A percentile compares a stretch with the other conserved stretches of the same genome.
phyloP scores from a whole-genome alignment of 2,797 vertebrate species.

The Clamator glandarius region DNA sequence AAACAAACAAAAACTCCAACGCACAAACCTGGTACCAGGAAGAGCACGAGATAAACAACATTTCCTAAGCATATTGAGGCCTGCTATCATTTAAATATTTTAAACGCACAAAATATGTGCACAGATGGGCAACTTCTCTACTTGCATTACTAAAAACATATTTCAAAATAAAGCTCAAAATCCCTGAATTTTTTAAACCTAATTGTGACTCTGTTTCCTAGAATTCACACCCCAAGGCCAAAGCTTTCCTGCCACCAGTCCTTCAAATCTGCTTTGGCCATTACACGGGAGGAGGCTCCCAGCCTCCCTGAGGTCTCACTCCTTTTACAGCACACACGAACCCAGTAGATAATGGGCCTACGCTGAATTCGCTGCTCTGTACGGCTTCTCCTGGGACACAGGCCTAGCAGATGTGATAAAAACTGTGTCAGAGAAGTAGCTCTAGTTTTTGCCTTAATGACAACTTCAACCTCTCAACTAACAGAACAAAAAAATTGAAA shows the following conservation, averaged over 20 bases:
- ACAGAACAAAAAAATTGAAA: conserved; percentile 76
- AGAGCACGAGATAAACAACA: conserved; percentile 69
- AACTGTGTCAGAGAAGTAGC: conserved; percentile 79
- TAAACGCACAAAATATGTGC: conserved; percentile 73
- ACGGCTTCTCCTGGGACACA: conserved; percentile 78
- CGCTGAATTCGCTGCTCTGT: conserved; percentile 77
- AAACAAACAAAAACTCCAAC: not conserved
- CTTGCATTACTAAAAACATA: conserved; percentile 72
- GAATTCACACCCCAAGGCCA: conserved; percentile 83
- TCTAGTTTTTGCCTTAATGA: conserved; percentile 81
- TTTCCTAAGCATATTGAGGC: conserved; percentile 73
- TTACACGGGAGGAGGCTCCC: conserved; percentile 79
- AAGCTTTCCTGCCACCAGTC: conserved; percentile 81
- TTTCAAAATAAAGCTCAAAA: conserved; percentile 81
- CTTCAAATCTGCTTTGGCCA: conserved; percentile 80
- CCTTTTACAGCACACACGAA: conserved; percentile 71
- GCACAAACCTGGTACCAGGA: not conserved
- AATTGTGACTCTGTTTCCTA: conserved; percentile 80
- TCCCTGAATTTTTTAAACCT: conserved; percentile 84
- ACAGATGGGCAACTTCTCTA: conserved; percentile 81
- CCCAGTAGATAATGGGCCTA: conserved; percentile 79
- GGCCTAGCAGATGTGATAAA: conserved; percentile 81
- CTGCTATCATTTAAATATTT: conserved; percentile 78
- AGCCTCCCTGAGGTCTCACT: conserved; percentile 79
- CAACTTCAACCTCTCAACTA: conserved; percentile 80